Evolutionary conservation across 2,797 vertebrate genomes (phyloP), one percentile per base, ranked within the genome.

Genomic region (Triplophysa yarkandensis): DNA sequence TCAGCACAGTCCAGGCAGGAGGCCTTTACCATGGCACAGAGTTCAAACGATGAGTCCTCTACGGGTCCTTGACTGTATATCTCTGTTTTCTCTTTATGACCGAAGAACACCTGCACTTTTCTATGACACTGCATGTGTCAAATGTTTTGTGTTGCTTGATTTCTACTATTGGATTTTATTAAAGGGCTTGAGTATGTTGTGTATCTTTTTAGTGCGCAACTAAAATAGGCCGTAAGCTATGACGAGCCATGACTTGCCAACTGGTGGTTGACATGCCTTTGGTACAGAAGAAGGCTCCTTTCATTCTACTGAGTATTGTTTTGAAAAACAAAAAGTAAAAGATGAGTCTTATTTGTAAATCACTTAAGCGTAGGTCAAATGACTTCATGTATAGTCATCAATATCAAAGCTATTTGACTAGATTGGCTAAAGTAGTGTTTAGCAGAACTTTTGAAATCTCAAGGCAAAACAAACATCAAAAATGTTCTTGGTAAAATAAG

Each of bases 1-100:
- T 79, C 78, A 63, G 63, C 69, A 73, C 60, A 76, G 75, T 76
- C 70, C 77, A 69, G 62, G 76, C 68, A 68, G 64, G 50, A 68
- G 67, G 70, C 72, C 41, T 81, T 81, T 76, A 66, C 48, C 71
- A 78, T 36, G 66, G 69, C 60, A 60, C 63, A 68, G 34, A 65
- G 52, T 76, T 71, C 57, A 54, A 39, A 61, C 27, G 34, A 44
- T 72, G 68, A 76, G 80, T 78, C 57, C 72, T 76, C 50, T 58
- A 46, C 8, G 30, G 52, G 41, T 77, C 28, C 62, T 63, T 71
- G 50, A 46, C 10, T 62, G 7, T 61, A 23, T 44, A 28, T 67
- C 9, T 72, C 62, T 68, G 34, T 77, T 65, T 78, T 71, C 17
- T 21, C 55, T 55, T 65, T 30, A 23, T 25, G 7, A 28, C 16